Evolutionary conservation across 2,888 invertebrate species (phyloP).

Genomic region (Amblyjoppa proteus): DNA sequence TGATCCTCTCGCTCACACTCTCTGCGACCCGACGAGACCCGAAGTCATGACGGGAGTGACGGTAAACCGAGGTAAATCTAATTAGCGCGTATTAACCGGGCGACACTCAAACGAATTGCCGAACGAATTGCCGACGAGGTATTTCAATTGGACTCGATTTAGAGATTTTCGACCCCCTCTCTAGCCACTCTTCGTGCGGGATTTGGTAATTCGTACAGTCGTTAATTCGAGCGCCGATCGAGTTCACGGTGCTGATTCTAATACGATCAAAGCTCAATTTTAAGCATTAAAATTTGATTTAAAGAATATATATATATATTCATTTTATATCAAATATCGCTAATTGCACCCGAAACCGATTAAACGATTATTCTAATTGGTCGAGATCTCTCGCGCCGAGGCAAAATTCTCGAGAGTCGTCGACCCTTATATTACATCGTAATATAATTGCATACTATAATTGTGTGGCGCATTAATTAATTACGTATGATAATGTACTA

Average conservation of each 20-base stretch:
- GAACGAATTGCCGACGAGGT: slow-evolving; percentile 40
- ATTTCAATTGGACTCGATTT: slow-evolving; percentile 42
- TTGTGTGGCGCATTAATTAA: too few species aligned
- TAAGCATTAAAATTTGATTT: neutral
- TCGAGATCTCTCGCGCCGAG: too few species aligned
- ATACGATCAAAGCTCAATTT: neutral
- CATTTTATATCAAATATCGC: neutral
- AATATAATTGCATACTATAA: too few species aligned
- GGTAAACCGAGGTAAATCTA: slow-evolving; percentile 59
- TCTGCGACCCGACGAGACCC: slow-evolving; percentile 7
- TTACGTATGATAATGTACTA: too few species aligned
- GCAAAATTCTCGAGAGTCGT: too few species aligned
- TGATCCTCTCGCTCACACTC: slow-evolving; percentile 6
- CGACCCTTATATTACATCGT: too few species aligned
- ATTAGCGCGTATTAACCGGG: slow-evolving; percentile 61
- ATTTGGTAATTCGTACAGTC: neutral
- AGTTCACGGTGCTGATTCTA: neutral
- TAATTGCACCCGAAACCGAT: neutral
- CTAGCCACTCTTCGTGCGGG: neutral
- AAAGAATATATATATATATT: neutral
- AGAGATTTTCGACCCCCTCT: slow-evolving; percentile 15
- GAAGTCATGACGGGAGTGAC: slow-evolving; percentile 29
- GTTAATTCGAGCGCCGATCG: slow-evolving; percentile 15
- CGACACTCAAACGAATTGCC: slow-evolving; percentile 40
- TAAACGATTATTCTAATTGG: neutral